phyloP scores from a whole-genome alignment of 2,888 invertebrate genomes.

The Chymomyza fuscimana region DNA sequence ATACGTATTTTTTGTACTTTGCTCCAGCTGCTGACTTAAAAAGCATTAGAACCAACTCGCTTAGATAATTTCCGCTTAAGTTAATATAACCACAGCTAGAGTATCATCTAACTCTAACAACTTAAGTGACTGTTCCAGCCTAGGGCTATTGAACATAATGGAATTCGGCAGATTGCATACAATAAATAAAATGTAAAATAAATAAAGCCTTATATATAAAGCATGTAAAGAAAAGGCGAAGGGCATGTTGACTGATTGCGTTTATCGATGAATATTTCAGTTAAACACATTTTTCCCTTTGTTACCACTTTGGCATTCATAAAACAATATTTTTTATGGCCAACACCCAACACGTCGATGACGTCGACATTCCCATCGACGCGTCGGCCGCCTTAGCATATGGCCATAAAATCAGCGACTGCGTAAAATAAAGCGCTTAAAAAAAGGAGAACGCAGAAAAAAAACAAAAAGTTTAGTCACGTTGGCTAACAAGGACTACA shows the following conservation, averaged over 20 bases:
- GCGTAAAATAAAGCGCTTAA: slow-evolving; percentile 65
- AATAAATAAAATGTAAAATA: slow-evolving; percentile 28
- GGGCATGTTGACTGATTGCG: slow-evolving; percentile 46
- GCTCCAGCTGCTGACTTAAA: no score
- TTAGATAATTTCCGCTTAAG: no score
- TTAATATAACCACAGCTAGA: no score
- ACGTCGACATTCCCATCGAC: neutral
- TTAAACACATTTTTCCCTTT: slow-evolving; percentile 17
- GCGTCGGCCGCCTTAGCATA: neutral
- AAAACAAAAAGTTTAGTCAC: neutral
- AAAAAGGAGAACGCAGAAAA: slow-evolving; percentile 4
- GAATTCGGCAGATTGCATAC: neutral
- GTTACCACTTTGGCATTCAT: slow-evolving; percentile 41
- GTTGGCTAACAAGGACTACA: neutral
- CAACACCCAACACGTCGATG: slow-evolving; percentile 11
- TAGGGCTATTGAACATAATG: neutral
- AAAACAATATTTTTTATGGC: slow-evolving; percentile 60
- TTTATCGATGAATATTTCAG: slow-evolving; percentile 48
- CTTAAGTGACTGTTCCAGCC: no score
- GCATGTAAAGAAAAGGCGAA: neutral
- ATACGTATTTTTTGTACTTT: no score
- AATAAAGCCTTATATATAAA: slow-evolving; percentile 11
- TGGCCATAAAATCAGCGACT: slow-evolving; percentile 59
- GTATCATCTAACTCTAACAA: no score
- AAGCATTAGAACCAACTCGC: no score